A percentile compares a stretch with the other conserved stretches of the same genome.
These are phyloP conservation scores for Catostylus mosaicus DNA, from an alignment of 30 jellyfish, hydroid and myxozoan genomes.

Conservation along the genomic window DNA sequence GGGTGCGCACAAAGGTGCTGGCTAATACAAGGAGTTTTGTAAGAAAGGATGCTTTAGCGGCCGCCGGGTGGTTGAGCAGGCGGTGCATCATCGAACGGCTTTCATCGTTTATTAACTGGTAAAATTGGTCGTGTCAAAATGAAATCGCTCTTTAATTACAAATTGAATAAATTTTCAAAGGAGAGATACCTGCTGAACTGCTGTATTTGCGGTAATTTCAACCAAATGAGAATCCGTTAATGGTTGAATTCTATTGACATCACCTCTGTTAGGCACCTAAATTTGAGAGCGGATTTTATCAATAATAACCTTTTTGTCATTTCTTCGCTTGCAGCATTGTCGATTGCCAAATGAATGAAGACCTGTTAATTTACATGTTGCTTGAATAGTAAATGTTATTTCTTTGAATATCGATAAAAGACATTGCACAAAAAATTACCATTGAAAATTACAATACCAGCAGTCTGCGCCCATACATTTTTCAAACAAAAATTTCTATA, in stretches of 20 bases:
- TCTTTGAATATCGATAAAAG: no score
- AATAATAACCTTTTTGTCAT: background rate
- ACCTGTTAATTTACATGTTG: background rate
- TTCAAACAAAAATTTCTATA: no score
- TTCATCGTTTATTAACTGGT: background rate
- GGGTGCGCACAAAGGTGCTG: no score
- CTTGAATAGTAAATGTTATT: background rate
- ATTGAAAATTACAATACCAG: no score
- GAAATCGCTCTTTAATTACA: slow-evolving; percentile 6
- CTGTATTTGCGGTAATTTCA: slow-evolving; percentile 76
- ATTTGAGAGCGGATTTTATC: background rate
- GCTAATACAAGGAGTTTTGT: no score
- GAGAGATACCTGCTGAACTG: slow-evolving; percentile 85
- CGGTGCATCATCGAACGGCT: background rate
- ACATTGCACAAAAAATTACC: no score
- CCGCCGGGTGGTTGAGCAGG: background rate
- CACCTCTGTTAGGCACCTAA: slow-evolving; percentile 82
- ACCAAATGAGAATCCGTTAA: slow-evolving; percentile 90
- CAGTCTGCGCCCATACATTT: no score
- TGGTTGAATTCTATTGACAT: slow-evolving; percentile 59
- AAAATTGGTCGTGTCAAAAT: slow-evolving; percentile 4
- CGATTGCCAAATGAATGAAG: background rate
- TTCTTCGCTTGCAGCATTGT: background rate
- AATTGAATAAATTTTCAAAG: slow-evolving; percentile 9
- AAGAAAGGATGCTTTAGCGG: background rate